Base-by-base conservation (phyloP, 2,888 invertebrate species). In the Gibbula magus region DNA sequence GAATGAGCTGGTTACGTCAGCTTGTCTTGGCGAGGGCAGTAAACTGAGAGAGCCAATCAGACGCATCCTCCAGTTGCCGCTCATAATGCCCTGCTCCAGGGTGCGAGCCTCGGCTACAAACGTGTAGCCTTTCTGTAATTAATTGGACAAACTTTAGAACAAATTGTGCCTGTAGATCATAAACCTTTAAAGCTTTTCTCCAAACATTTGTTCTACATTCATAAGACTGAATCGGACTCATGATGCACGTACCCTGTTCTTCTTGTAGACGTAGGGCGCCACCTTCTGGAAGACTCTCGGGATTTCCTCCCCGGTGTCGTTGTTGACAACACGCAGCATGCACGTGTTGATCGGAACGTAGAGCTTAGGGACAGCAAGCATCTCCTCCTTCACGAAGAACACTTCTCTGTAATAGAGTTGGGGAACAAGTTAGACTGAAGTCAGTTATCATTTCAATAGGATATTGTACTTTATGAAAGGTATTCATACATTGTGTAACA, bases 281-380 rank as follows among this genome's bases (percentile, higher is more conserved):
- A 92, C 92, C 86, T 91, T 91, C 85, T 92, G 91, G 88, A 93
- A 92, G 79, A 92, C 91, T 35, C 90, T 83, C 1, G 92, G 92
- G n/a, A 93, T 85, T 81, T 93, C 93, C 77, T 89, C 88, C 2
- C 91, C 90, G 0, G 89, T 93, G 85, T 93, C 93, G 80, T 93
- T 93, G 88, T 93, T 91, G 56, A 93, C 87, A 18, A 93, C 93
- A 35, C 92, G 86, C 70, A 93, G 84, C 84, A 92, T 86, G 82
- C 92, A 92, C 5, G 92, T 92, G 82, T 85, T 89, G 73, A 92
- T 87, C 5, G 91, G 89, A 0, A 91, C 90, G 79, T 90, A 90
- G 67, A 92, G 81, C 82, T 91, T 90, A 0, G 92, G 92, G 16
- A 92, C 91, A 20, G 89, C 91, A 73, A 92, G 81, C 88, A 90